Conservation (phyloP, 2,888 invertebrate species). For the Drosophila histrio region DNA sequence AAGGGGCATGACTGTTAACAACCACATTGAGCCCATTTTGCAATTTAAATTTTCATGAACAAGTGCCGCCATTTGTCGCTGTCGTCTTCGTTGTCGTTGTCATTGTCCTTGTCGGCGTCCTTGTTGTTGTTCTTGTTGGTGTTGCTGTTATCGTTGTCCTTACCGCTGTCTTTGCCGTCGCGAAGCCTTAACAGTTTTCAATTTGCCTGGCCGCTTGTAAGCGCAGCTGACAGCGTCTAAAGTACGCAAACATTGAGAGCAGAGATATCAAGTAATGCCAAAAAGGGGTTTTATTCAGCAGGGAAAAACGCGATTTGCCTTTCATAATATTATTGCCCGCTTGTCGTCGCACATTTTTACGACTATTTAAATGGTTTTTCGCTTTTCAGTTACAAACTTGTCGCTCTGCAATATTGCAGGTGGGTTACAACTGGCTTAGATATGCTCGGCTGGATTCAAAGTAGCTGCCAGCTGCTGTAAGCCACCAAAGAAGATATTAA, state of each 20-base stretch:
- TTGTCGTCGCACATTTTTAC: conserved; percentile 75
- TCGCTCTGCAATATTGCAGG: conserved; percentile 36
- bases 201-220: conserved; percentile 75
- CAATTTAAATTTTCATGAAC: conserved; percentile 80
- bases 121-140: conserved; percentile 12
- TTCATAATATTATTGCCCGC: conserved; percentile 66
- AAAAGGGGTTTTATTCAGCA: conserved; percentile 10
- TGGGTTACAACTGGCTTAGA: conserved; percentile 32
- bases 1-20: conserved; percentile 41
- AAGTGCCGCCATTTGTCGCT: conserved; percentile 77
- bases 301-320: conserved; percentile 42
- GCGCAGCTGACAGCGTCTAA: conserved; percentile 74
- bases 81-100: conserved; percentile 48
- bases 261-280: conserved; percentile 52
- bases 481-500: too few relatives aligned
- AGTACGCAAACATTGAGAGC: conserved; percentile 38
- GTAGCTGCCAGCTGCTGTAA: conserved; percentile 6
- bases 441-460: conserved; percentile 7
- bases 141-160: conserved; percentile 6
- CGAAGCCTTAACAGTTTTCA: conserved; percentile 75
- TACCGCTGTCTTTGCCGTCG: conserved; percentile 13
- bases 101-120: conserved; percentile 17
- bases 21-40: conserved; percentile 71
- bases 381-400: conserved; percentile 66
- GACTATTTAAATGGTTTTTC: conserved; percentile 76